These are phyloP conservation scores for Xerus rutilus DNA, from an alignment of 2,797 vertebrate genomes.

Conservation along the genomic window DNA sequence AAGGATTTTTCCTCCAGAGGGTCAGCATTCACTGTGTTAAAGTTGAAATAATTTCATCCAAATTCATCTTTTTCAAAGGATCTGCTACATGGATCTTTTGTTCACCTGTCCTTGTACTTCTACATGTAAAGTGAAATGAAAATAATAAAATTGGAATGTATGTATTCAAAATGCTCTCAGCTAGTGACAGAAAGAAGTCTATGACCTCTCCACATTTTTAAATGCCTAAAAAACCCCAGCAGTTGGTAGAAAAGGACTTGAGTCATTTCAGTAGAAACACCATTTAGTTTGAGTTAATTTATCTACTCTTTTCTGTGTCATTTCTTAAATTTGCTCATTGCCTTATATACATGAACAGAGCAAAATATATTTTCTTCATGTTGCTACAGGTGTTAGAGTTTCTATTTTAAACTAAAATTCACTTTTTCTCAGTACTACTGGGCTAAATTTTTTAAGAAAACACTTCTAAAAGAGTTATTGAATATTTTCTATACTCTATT, in stretches of 20 bases:
- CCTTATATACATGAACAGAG: not conserved
- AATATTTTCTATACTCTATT: not conserved
- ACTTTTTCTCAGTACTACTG: not conserved
- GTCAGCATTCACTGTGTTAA: not conserved
- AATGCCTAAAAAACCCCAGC: not conserved
- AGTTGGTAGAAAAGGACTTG: not conserved
- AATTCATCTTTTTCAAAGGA: not conserved
- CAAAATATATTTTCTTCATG: slow-evolving; percentile 1
- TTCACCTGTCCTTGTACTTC: not conserved
- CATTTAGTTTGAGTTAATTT: not conserved
- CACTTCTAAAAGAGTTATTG: not conserved
- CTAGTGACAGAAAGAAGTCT: slow-evolving; percentile 50
- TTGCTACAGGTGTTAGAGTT: not conserved
- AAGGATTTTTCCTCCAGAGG: not conserved
- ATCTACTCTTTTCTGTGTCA: not conserved
- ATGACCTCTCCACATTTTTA: not conserved
- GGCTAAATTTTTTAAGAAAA: slow-evolving; percentile 35
- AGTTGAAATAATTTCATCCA: slow-evolving; percentile 33
- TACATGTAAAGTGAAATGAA: not conserved
- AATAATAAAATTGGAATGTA: not conserved
- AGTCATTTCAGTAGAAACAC: not conserved
- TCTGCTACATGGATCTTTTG: not conserved
- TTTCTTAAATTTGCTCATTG: slow-evolving; percentile 7
- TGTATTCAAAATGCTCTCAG: slow-evolving; percentile 36
- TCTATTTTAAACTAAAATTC: not conserved